Evolutionary conservation across 2,888 invertebrate species (phyloP).

Genomic region (Gryllus longicercus): DNA sequence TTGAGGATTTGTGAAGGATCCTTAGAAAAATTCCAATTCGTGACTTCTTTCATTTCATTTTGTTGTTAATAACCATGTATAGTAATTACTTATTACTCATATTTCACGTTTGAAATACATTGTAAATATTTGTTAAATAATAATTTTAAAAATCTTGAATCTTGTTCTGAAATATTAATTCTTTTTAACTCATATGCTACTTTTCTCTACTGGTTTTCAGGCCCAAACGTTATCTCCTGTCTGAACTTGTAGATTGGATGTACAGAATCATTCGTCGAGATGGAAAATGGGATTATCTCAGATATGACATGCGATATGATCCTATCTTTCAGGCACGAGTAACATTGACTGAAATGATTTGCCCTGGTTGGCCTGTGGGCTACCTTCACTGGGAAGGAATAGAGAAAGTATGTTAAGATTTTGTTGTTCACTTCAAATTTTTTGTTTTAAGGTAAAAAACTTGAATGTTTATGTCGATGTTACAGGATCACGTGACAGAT

Average conservation of each 20-base stretch:
- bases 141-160: too few species aligned
- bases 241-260: constrained; percentile 82
- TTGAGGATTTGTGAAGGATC: too few species aligned
- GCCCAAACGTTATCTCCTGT: constrained; percentile 73
- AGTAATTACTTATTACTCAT: too few species aligned
- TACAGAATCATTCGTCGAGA: constrained; percentile 68
- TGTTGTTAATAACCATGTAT: too few species aligned
- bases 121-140: too few species aligned
- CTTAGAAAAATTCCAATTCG: too few species aligned
- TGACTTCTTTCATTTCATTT: too few species aligned
- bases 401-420: constrained; percentile 60
- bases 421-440: neutral
- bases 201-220: constrained; percentile 49
- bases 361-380: constrained; percentile 60
- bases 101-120: too few species aligned
- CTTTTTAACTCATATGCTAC: too few species aligned
- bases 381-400: constrained; percentile 73
- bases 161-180: too few species aligned
- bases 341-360: constrained; percentile 53
- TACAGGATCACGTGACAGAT: constrained; percentile 75
- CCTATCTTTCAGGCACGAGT: constrained; percentile 67
- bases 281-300: constrained; percentile 63
- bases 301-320: constrained; percentile 70
- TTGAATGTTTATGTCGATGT: neutral
- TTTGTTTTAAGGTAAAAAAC: neutral